Conservation (phyloP, 2,888 invertebrate genomes). For the Ecliptopera silaceata region DNA sequence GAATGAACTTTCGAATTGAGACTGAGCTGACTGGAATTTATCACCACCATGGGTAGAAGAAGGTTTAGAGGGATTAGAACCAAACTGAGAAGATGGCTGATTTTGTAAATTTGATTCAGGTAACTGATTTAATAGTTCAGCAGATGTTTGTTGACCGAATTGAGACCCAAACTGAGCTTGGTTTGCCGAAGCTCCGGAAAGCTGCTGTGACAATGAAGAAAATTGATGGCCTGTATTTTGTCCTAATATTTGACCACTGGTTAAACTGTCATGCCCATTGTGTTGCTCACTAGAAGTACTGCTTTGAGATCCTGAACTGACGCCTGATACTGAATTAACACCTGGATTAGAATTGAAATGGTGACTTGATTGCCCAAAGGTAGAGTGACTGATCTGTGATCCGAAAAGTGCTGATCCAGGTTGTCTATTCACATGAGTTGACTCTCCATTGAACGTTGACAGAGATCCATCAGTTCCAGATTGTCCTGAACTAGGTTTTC, state of each 20-base stretch:
- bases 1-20: constrained; percentile 29
- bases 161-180: constrained; percentile 23
- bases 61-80: constrained; percentile 12
- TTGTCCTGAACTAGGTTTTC: constrained; percentile 2
- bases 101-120: constrained; percentile 9
- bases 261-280: constrained; percentile 14
- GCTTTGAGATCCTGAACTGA: constrained; percentile 12
- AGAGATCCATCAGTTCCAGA: constrained; percentile 5
- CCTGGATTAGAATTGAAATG: constrained; percentile 16
- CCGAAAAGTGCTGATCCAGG: not conserved
- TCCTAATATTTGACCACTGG: not conserved
- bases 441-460: constrained; percentile 4
- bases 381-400: constrained; percentile 10
- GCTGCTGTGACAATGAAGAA: constrained; percentile 11
- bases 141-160: constrained; percentile 11
- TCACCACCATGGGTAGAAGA: constrained; percentile 4
- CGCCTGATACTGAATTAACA: constrained; percentile 7
- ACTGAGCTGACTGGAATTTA: constrained; percentile 21
- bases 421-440: constrained; percentile 1
- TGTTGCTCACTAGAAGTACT: constrained; percentile 21
- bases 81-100: constrained; percentile 22
- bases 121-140: constrained; percentile 19
- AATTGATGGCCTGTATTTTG: constrained; percentile 15
- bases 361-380: constrained; percentile 9
- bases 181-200: constrained; percentile 15